Evolutionary conservation across 2,797 vertebrate species (phyloP).

Genomic region (Allenopithecus nigroviridis): DNA sequence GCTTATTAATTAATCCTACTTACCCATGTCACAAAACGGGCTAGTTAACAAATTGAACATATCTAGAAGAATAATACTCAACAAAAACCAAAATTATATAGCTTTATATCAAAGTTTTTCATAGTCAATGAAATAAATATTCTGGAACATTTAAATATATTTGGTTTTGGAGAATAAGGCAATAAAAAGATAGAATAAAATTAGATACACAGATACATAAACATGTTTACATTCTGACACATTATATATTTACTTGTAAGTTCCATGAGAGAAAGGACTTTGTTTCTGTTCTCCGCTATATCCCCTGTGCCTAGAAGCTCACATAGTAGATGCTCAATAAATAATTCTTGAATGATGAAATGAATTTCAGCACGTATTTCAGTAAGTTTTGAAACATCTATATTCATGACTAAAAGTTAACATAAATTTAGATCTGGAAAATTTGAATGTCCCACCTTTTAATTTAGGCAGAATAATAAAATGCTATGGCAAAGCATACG

Average conservation of each 20-base stretch:
- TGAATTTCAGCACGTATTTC: neutral
- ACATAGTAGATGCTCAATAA: neutral
- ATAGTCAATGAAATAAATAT: neutral
- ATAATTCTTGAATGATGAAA: slow-evolving; percentile 16
- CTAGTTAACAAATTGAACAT: neutral
- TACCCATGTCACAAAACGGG: neutral
- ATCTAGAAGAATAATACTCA: slow-evolving; percentile 2
- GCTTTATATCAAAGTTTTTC: neutral
- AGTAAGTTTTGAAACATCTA: neutral
- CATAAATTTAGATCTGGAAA: neutral
- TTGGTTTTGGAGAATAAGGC: slow-evolving; percentile 10
- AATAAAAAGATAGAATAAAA: slow-evolving; percentile 9
- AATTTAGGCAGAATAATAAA: neutral
- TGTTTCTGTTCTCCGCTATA: neutral
- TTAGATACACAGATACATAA: neutral
- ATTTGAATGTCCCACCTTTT: neutral
- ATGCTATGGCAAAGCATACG: neutral
- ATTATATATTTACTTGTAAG: neutral
- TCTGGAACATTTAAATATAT: slow-evolving; percentile 5
- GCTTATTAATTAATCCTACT: neutral
- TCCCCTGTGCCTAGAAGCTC: neutral
- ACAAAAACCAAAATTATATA: neutral
- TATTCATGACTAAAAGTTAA: neutral
- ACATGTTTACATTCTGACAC: neutral
- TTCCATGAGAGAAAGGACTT: neutral